Evolutionary conservation across 2,888 invertebrate genomes (phyloP), one percentile per base, ranked within the genome.

Genomic region (Metellina segmentata): DNA sequence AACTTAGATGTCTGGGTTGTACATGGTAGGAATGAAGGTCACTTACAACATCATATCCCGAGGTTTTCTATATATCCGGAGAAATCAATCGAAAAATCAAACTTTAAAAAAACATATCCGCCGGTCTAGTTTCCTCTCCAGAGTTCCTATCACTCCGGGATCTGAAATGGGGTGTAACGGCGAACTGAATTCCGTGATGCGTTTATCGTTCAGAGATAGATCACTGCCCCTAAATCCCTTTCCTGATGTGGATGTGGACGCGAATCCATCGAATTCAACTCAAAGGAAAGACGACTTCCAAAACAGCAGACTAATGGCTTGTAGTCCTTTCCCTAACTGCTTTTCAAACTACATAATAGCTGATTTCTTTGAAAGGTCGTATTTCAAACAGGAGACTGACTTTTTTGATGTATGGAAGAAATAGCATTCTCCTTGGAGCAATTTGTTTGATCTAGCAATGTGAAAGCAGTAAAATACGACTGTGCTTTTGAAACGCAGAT

Each of bases 121-220:
- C 34, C 4, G 34, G 34, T 34, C 34, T 34, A 34, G 34, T 16
- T 61, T 16, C 61, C 61, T 61, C 61, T 61, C 53, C 61, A 53
- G 20, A 61, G 69, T 53, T 16, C 20, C 85, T 75, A 75, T 85
- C 85, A 19, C 72, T 75, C 52, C 53, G 53, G 48, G 16, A 86
- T 78, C 85, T 77, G 85, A 86, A 86, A 86, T 86, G 77, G 85
- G 51, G 85, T 77, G 85, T 77, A 86, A 86, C 85, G 85, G n/a
- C 20, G 52, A 78, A n/a, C 61, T 70, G 69, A 69, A 86, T 48
- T 78, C 16, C 85, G 69, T 78, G 85, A 86, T 69, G 77, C 85
- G 85, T 86, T 86, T 77, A 85, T 85, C 85, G 85, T 85, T 75
- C 61, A 53, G 19, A 78, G 78, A 34, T 34, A 20, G 19, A 85